phyloP scores from a whole-genome alignment of 2,113 vertebrate species.

The Chionis minor region DNA sequence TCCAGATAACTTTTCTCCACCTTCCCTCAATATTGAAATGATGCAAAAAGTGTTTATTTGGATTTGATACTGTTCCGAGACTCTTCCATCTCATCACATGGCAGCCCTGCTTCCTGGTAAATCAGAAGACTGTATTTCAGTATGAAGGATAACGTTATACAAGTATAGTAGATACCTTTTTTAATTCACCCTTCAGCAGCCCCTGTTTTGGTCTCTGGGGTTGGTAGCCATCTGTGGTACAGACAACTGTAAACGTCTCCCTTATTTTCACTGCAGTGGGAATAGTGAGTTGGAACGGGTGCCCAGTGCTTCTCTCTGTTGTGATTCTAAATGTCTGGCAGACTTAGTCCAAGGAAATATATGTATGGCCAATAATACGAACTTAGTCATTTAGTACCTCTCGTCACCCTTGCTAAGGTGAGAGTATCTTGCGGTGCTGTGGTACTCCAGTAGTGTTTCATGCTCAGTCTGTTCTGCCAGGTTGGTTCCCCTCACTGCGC shows the following conservation, averaged over 20 bases:
- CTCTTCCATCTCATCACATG: neutral
- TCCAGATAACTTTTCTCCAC: neutral
- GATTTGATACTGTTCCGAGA: neutral
- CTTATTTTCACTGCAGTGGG: neutral
- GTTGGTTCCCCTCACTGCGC: neutral
- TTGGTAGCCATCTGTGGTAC: neutral
- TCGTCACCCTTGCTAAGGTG: neutral
- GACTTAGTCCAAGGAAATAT: neutral
- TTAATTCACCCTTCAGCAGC: neutral
- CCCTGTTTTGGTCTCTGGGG: neutral
- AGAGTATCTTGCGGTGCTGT: rapidly evolving
- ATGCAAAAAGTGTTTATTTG: neutral
- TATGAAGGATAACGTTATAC: neutral
- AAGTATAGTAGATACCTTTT: neutral
- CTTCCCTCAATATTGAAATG: neutral
- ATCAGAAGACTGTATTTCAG: neutral
- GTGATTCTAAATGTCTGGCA: neutral
- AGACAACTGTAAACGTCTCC: neutral
- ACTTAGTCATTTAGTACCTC: neutral
- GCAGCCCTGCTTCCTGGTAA: neutral
- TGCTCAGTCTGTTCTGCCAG: neutral
- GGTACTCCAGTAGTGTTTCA: neutral
- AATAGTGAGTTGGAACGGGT: neutral
- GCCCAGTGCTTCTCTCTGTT: neutral
- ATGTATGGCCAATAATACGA: neutral